phyloP scores from a whole-genome alignment of 2,888 invertebrate genomes.

The Arge pagana region DNA sequence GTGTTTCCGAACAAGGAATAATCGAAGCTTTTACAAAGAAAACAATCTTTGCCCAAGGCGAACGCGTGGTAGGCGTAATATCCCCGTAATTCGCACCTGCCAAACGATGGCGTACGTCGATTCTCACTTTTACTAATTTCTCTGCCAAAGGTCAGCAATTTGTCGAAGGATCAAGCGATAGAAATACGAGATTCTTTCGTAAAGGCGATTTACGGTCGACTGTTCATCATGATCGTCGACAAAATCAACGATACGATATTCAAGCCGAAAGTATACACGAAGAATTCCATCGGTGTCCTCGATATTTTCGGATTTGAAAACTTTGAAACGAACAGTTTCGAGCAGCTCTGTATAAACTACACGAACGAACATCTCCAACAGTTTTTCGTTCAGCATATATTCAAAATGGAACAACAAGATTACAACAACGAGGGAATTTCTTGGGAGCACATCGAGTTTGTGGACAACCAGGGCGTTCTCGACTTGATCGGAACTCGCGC shows the following conservation, averaged over 20 bases:
- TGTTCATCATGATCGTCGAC: constrained; percentile 87
- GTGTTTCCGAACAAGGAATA: constrained; percentile 72
- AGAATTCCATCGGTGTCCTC: constrained; percentile 84
- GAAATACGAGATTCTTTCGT: constrained; percentile 92
- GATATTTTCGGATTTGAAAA: constrained; percentile 99
- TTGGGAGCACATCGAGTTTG: constrained; percentile 89
- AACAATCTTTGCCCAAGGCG: constrained; percentile 84
- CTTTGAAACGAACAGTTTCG: constrained; percentile 89
- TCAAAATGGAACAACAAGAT: constrained; percentile 94
- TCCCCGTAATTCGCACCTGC: not conserved
- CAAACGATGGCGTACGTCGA: not conserved
- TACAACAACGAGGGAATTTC: constrained; percentile 88
- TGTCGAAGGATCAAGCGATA: constrained; percentile 75
- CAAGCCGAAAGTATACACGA: constrained; percentile 65
- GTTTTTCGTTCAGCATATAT: constrained; percentile 94
- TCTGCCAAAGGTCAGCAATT: constrained; percentile 61
- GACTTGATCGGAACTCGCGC: constrained; percentile 86
- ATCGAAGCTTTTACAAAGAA: constrained; percentile 82
- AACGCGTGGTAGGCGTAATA: constrained; percentile 67
- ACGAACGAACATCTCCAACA: constrained; percentile 97
- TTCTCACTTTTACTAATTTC: not conserved
- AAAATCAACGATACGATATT: constrained; percentile 87
- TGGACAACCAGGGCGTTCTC: constrained; percentile 89
- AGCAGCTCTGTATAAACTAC: constrained; percentile 95
- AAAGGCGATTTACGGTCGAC: constrained; percentile 88